These are phyloP conservation scores for Oceanodroma tethys DNA, from an alignment of 2,113 vertebrate species.

Conservation along the genomic window DNA sequence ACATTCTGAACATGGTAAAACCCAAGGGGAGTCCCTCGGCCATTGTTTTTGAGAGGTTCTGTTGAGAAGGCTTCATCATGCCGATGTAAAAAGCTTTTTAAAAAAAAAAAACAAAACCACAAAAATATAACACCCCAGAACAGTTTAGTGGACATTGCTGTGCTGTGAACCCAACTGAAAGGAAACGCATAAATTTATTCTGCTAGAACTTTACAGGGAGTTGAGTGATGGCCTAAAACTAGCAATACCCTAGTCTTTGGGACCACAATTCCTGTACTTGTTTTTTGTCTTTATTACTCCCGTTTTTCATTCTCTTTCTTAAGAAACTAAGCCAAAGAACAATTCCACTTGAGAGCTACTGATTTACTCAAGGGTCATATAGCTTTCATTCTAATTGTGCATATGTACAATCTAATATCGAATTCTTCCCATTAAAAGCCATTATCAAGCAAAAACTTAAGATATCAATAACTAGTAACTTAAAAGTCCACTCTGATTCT, in stretches of 20 bases:
- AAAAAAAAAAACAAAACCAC: neutral
- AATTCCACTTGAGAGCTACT: neutral
- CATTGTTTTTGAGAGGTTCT: conserved; percentile 94
- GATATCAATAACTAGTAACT: neutral
- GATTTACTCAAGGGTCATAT: neutral
- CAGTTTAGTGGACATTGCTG: neutral
- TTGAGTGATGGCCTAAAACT: neutral
- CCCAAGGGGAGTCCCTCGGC: conserved; percentile 89
- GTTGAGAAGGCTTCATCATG: conserved; percentile 99
- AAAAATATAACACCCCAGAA: neutral
- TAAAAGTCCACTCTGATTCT: neutral
- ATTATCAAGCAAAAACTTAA: neutral
- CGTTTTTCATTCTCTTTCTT: neutral
- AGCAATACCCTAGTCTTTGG: neutral
- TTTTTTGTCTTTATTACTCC: neutral
- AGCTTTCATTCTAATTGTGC: neutral
- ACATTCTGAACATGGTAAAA: conserved; percentile 99
- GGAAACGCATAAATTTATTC: neutral
- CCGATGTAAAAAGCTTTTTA: conserved; percentile 90
- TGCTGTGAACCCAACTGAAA: neutral
- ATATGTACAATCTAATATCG: neutral
- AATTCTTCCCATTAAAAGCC: neutral
- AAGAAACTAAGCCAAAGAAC: neutral
- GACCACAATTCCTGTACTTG: neutral
- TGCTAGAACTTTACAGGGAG: neutral